Evolutionary conservation across 2,113 vertebrate genomes (phyloP), one percentile per base, ranked within the genome.

Genomic region (Pagrus major): DNA sequence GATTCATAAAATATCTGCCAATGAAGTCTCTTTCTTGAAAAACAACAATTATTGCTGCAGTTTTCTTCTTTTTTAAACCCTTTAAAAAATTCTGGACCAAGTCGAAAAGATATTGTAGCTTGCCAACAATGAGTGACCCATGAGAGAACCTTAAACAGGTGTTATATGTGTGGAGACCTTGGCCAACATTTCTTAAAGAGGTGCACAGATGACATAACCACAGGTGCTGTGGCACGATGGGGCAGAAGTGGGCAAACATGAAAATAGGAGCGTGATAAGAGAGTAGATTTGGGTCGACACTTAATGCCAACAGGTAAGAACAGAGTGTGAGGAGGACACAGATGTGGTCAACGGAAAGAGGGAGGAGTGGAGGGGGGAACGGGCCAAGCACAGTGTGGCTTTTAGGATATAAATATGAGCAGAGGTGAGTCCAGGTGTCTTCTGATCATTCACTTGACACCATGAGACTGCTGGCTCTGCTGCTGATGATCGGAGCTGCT

Each of bases 401-500:
- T 44, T 7, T 46, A 10, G 75, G 66, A 41, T 90, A 90, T 91
- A 92, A 92, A 93, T 90, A 79, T 23, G 12, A 76, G 70, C 65
- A 15, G 4, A 31, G 27, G 41, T 25, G 47, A 58, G 66, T 68
- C 42, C 54, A 44, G 78, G 69, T 85, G 75, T 80, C 81, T 87
- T 86, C 87, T 88, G 85, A 78, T 81, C 58, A 25, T 64, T 73
- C 68, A 76, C 61, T 35, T 63, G 89, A 89, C 81, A 92, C 65
- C 69, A 94, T 79, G 81, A 93, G 14, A 77, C 81, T 91, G 33
- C 86, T 94, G 63, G 86, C 90, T 89, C 70, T 95, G 78, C 64
- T 95, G 73, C 73, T 88, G 90, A 66, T 86, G 81, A 80, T 94
- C 2, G 93, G 91, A 87, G 90, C 91, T 93, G 93, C 93, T 85